Percentiles rank a stretch among this genome's conserved stretches.
phyloP scores from a whole-genome alignment of 2,113 vertebrate species.

The Pangasianodon hypophthalmus region DNA sequence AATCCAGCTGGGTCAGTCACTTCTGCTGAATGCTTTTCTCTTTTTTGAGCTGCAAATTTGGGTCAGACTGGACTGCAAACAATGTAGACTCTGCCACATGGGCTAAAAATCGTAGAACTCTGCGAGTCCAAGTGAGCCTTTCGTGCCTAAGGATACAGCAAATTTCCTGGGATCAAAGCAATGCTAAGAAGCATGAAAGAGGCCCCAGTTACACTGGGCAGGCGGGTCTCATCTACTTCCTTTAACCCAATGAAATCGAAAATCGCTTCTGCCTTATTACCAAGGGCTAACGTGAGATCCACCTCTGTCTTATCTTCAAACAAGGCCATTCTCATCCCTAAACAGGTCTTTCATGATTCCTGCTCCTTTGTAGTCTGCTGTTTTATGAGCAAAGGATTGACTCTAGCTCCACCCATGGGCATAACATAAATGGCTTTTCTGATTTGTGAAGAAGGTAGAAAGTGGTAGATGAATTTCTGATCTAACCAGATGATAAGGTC shows the following conservation, averaged over 20 bases:
- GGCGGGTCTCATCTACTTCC: conserved; percentile 2
- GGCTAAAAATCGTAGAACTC: conserved; percentile 48
- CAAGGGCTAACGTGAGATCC: conserved; percentile 38
- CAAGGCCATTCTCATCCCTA: conserved; percentile 28
- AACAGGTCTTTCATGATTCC: conserved; percentile 28
- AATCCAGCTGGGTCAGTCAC: conserved; percentile 20
- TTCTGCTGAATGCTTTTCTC: not conserved
- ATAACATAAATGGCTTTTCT: conserved; percentile 33
- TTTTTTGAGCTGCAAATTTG: not conserved
- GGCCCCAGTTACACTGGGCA: conserved; percentile 31
- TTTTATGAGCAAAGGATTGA: conserved; percentile 44
- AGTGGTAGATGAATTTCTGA: not conserved
- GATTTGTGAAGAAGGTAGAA: not conserved
- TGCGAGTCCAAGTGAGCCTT: conserved; percentile 47
- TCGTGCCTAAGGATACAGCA: conserved; percentile 48
- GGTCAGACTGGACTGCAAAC: conserved; percentile 12
- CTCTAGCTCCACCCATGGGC: conserved; percentile 44
- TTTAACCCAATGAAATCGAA: conserved; percentile 41
- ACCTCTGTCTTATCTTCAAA: conserved; percentile 42
- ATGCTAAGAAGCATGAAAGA: conserved; percentile 31
- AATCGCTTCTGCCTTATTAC: conserved; percentile 45
- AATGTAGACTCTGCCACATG: not conserved
- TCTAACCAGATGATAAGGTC: not conserved
- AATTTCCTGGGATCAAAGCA: conserved; percentile 57
- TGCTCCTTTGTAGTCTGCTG: conserved; percentile 32